Evolutionary conservation across 2,113 vertebrate species (phyloP).

Genomic region (Bufo gargarizans): DNA sequence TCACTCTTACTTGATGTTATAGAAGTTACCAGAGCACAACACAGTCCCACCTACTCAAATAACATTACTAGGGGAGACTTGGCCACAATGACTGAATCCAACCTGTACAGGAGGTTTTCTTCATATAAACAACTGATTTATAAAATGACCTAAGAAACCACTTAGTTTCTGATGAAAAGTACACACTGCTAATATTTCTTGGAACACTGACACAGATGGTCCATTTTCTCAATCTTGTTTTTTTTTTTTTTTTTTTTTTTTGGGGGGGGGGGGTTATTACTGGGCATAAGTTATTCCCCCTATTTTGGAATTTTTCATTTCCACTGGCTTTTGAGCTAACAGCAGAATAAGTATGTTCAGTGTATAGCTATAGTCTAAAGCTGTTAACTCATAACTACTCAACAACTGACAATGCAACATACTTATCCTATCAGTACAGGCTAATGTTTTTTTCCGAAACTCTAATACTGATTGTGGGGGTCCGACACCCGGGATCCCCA

Average conservation of each 20-base stretch:
- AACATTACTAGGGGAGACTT: not conserved
- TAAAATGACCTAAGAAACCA: constrained; percentile 18
- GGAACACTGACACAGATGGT: not conserved
- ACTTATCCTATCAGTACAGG: no score
- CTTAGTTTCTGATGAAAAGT: constrained; percentile 10
- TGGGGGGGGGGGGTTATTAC: not conserved
- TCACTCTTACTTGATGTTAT: not conserved
- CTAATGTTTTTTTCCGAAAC: no score
- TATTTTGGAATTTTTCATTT: not conserved
- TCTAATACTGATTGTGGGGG: no score
- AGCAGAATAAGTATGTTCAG: not conserved
- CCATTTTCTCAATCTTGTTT: not conserved
- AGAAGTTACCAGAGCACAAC: not conserved
- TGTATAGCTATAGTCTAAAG: not conserved
- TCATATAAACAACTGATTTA: constrained; percentile 32
- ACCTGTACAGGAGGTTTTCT: not conserved
- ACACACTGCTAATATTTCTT: not conserved
- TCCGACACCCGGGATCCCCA: no score
- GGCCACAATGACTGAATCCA: not conserved
- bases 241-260: not conserved
- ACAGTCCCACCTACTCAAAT: not conserved
- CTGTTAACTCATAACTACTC: not conserved
- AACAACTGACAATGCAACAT: not conserved
- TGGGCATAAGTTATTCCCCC: not conserved
- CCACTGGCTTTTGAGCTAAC: not conserved